A percentile compares a stretch with the other conserved stretches of the same genome.
Conservation (phyloP, 2,888 invertebrate species). For the Sphaerophoria rueppellii region DNA sequence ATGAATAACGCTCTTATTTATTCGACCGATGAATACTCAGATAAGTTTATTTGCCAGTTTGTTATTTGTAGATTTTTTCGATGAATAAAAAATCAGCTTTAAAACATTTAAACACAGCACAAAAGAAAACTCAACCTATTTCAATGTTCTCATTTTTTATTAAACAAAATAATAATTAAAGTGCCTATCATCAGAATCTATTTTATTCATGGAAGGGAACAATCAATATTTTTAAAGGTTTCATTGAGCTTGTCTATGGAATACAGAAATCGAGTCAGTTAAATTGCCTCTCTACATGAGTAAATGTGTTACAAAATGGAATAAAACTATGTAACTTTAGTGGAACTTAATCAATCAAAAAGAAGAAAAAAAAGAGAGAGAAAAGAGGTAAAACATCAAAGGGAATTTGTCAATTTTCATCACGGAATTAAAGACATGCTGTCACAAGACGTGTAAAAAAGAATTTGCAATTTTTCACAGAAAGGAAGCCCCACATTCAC, state of each 20-base stretch:
- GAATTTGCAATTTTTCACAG: conserved; percentile 10
- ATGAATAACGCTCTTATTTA: too few species aligned
- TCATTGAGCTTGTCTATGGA: not conserved
- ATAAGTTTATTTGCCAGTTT: too few species aligned
- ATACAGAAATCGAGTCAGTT: conserved; percentile 23
- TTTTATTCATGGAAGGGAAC: too few species aligned
- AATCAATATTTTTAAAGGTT: too few species aligned
- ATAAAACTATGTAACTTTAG: not conserved
- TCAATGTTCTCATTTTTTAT: conserved; percentile 45
- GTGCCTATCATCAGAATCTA: not conserved
- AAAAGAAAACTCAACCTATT: conserved; percentile 47
- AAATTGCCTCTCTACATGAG: conserved; percentile 9
- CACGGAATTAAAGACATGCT: conserved; percentile 27
- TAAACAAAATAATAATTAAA: conserved; percentile 20
- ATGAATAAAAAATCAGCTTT: too few species aligned
- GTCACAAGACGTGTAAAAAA: not conserved
- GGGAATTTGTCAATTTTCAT: conserved; percentile 21
- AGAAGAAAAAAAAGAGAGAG: not conserved
- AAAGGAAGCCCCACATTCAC: too few species aligned
- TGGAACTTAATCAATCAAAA: conserved; percentile 16
- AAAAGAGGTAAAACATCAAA: not conserved
- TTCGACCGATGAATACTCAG: too few species aligned
- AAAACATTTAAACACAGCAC: conserved; percentile 45
- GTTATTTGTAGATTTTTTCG: too few species aligned
- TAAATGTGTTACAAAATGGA: not conserved